phyloP scores from a whole-genome alignment of 2,113 vertebrate genomes.

The Malurus alboscapulatus region DNA sequence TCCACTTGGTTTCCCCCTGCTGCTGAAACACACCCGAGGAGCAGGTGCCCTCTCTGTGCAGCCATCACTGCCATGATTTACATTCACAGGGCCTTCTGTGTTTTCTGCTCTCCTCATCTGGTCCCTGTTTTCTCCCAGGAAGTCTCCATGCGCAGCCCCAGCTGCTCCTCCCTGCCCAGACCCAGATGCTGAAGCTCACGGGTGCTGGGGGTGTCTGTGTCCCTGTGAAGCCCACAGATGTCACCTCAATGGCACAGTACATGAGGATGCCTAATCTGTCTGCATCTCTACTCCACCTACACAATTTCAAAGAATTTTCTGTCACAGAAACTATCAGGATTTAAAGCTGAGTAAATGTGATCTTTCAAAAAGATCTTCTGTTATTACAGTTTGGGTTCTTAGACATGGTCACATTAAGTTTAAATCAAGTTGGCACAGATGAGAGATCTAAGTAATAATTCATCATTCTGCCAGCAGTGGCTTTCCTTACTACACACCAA shows the following conservation, averaged over 20 bases:
- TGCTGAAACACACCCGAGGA: accelerated
- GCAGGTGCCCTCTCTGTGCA: accelerated
- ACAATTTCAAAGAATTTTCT: background rate
- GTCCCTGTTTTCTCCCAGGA: background rate
- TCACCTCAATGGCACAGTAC: background rate
- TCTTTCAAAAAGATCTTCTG: background rate
- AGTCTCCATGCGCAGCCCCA: background rate
- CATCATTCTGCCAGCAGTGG: background rate
- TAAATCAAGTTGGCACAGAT: background rate
- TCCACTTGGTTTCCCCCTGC: background rate
- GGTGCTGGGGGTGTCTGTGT: background rate
- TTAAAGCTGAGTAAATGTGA: background rate
- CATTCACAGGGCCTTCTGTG: background rate
- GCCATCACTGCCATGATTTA: background rate
- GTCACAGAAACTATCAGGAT: background rate
- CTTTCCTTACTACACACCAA: background rate
- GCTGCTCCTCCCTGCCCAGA: background rate
- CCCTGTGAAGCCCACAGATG: background rate
- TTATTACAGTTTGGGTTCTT: background rate
- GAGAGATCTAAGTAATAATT: background rate
- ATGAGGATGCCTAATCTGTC: background rate
- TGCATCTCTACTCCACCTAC: accelerated
- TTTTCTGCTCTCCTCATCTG: background rate
- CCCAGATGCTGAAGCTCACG: accelerated
- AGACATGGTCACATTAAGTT: background rate